Conservation (phyloP, 2,888 invertebrate species). For the Cyrtodaria siliqua region DNA sequence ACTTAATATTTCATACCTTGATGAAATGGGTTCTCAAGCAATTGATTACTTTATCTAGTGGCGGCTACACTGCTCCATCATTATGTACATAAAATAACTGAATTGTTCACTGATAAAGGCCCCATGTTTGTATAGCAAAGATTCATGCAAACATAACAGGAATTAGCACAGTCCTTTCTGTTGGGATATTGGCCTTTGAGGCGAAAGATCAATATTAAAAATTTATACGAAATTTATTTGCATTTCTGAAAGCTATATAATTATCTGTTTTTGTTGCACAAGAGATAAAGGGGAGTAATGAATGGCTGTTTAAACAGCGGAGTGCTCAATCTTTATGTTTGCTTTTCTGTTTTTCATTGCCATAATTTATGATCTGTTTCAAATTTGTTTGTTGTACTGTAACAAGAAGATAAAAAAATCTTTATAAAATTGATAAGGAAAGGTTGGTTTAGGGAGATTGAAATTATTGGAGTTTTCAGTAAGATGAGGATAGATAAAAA, state of each 20-base stretch:
- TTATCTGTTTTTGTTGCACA: conserved; percentile 46
- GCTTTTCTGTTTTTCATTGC: conserved; percentile 30
- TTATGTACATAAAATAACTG: conserved; percentile 52
- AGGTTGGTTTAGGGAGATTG: too few species aligned
- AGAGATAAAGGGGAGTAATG: conserved; percentile 48
- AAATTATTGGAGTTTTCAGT: too few species aligned
- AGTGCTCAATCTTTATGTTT: conserved; percentile 15
- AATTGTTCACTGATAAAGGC: conserved; percentile 38
- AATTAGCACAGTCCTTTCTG: conserved; percentile 35
- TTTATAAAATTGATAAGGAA: too few species aligned
- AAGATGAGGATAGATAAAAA: too few species aligned
- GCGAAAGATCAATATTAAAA: conserved; percentile 63
- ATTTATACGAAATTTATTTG: conserved; percentile 64
- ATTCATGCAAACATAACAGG: conserved; percentile 42
- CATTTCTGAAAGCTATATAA: conserved; percentile 57
- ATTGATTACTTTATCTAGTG: conserved; percentile 43
- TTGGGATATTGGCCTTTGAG: conserved; percentile 50
- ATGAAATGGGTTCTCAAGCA: neutral
- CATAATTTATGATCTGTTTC: conserved; percentile 35
- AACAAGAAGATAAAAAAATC: neutral
- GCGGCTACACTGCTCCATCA: conserved; percentile 6
- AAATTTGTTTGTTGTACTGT: conserved; percentile 32
- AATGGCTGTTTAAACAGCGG: conserved; percentile 49
- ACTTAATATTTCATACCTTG: too few species aligned
- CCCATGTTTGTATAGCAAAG: conserved; percentile 41